phyloP scores from a whole-genome alignment of 2,888 invertebrate species.

The Sminthurides aquaticus region DNA sequence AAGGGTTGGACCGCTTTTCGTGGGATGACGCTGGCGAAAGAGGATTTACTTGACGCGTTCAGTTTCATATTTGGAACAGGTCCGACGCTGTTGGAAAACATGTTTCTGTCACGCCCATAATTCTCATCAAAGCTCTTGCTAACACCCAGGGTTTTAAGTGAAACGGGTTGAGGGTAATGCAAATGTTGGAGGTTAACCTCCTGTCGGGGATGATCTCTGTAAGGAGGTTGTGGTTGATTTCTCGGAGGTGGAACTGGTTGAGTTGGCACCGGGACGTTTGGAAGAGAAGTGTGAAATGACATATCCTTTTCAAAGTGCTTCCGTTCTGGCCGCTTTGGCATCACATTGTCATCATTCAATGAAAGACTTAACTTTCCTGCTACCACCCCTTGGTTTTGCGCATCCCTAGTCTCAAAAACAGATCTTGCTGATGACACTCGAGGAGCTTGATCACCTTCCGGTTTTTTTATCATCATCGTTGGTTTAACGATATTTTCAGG shows the following conservation, averaged over 20 bases:
- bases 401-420: background rate
- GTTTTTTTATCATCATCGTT: background rate
- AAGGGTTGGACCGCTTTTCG: background rate
- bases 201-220: background rate
- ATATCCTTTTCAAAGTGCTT: background rate
- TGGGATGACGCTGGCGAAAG: slow-evolving; percentile 5
- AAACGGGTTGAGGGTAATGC: slow-evolving; percentile 7
- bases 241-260: background rate
- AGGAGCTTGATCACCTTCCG: background rate
- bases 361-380: background rate
- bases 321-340: background rate
- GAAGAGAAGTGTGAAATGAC: background rate
- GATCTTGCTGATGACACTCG: slow-evolving; percentile 10
- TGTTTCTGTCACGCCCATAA: background rate
- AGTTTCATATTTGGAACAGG: slow-evolving; percentile 13
- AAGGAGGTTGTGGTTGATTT: background rate
- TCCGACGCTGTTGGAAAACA: background rate
- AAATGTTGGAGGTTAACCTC: slow-evolving; percentile 1
- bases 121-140: slow-evolving; percentile 21
- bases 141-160: background rate
- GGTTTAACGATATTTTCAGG: background rate
- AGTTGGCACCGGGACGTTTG: background rate
- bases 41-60: slow-evolving; percentile 12
- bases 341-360: background rate
- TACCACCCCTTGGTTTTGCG: slow-evolving; percentile 17